A percentile compares a stretch with the other conserved stretches of the same genome.
These are phyloP conservation scores for Mantis religiosa DNA, from an alignment of 2,888 invertebrate genomes.

Conservation along the genomic window DNA sequence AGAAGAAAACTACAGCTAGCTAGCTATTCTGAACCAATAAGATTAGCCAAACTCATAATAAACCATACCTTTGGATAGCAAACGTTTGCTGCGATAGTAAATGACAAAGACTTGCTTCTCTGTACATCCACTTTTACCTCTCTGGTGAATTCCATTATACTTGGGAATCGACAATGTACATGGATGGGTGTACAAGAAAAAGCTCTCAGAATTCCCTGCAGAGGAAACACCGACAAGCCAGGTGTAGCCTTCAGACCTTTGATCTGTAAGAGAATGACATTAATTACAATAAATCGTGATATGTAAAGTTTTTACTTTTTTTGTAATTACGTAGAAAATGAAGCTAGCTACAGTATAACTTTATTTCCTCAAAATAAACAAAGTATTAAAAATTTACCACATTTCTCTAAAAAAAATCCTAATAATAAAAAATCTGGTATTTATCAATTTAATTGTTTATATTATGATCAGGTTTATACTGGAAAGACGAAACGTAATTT, in stretches of 20 bases:
- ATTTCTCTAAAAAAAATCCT: no score
- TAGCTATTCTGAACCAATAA: background rate
- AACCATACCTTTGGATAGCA: constrained; percentile 33
- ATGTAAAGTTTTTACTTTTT: no score
- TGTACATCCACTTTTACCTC: constrained; percentile 25
- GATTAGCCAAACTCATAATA: background rate
- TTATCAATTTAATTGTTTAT: no score
- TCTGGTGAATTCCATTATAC: constrained; percentile 29
- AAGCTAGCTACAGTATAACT: no score
- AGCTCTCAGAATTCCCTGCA: constrained; percentile 29
- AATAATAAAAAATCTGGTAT: no score
- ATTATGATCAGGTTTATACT: no score
- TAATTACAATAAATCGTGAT: no score
- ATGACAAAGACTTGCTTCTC: constrained; percentile 20
- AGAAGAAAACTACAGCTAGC: no score
- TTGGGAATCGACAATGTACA: constrained; percentile 24
- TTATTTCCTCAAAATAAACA: no score
- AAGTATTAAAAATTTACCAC: no score
- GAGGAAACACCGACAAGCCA: constrained; percentile 17
- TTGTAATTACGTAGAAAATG: no score
- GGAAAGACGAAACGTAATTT: no score
- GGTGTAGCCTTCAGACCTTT: background rate
- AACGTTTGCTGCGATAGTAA: constrained; percentile 31
- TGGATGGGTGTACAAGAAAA: constrained; percentile 26
- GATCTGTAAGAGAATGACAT: background rate